These are phyloP conservation scores for Suricata suricatta DNA, from an alignment of 2,113 vertebrate species.

Conservation along the genomic window DNA sequence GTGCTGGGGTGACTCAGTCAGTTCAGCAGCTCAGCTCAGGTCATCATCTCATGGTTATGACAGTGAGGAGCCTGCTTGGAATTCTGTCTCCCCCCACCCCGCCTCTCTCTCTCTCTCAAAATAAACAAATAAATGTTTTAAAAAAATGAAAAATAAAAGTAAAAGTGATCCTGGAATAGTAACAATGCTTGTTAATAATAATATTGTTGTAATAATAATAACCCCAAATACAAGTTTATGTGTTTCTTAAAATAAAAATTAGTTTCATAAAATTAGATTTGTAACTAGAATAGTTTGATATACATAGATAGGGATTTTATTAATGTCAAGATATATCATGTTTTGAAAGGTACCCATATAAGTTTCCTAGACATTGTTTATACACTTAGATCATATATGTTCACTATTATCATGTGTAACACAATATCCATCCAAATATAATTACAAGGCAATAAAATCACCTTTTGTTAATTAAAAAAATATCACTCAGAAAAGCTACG, in stretches of 20 bases:
- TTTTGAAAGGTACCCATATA: neutral
- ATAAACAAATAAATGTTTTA: no score
- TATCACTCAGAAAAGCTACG: neutral
- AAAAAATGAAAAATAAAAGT: neutral
- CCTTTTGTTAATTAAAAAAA: neutral
- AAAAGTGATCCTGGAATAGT: neutral
- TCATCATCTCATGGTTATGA: no score
- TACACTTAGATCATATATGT: neutral
- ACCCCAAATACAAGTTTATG: neutral
- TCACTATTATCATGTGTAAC: neutral
- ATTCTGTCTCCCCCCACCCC: no score
- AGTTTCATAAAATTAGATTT: slow-evolving; percentile 2
- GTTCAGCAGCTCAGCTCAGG: no score
- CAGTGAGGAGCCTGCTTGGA: no score
- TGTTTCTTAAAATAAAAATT: neutral
- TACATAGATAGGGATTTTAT: neutral
- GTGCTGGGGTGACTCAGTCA: no score
- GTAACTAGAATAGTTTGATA: neutral
- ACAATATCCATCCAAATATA: neutral
- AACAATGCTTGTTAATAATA: neutral
- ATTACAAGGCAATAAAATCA: neutral
- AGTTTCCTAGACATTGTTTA: neutral
- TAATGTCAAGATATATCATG: neutral
- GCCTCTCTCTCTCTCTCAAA: no score
- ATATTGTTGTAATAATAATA: neutral